Evolutionary conservation across 1,140 invertebrate species (phyloP), one percentile per base, ranked within the genome.

Genomic region (Mercenaria mercenaria): DNA sequence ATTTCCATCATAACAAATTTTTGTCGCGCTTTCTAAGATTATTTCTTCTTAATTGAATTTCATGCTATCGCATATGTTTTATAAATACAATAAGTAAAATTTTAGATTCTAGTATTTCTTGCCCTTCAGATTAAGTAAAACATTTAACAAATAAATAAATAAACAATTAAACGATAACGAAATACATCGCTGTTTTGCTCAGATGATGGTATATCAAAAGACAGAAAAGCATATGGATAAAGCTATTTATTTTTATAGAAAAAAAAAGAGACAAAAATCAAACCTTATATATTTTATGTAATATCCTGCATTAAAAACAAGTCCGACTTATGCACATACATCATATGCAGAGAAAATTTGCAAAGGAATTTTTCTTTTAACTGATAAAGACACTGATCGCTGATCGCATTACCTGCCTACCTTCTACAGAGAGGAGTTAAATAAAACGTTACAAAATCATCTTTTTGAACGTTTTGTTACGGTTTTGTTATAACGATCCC

Each of bases 361-460:
- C 67, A 72, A 39, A 41, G 34, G 20, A 29, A 29, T 64, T 64
- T 72, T 72, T n/a, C 4, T 72, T 72, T 72, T 39, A 72, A 39
- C 67, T 72, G 67, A 72, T 72, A 15, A 4, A 72, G 67, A 41
- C 67, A 39, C 34, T 20, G 37, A 39, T 20, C 10, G 32, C 8
- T 79, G 50, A 79, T 56, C n/a, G 29, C 29, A 59, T 59, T 56
- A 79, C 50, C 76, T 79, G 47, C 15, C 6, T 34, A 39, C 32
- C 3, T 29, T 34, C 32, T 56, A 29, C 47, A 79, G 47, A 39
- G 26, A 59, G 29, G 37, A 64, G 80, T 64, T 64, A 82, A 67
- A 50, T 82, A 64, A 84, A 84, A 84, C 39, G 82, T 84, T 84
- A 84, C 39, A 84, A 84, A 34, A 50, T 59, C n/a, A 6, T 8